Evolutionary conservation across 1,140 invertebrate species (phyloP).

Genomic region (Achroia grisella): DNA sequence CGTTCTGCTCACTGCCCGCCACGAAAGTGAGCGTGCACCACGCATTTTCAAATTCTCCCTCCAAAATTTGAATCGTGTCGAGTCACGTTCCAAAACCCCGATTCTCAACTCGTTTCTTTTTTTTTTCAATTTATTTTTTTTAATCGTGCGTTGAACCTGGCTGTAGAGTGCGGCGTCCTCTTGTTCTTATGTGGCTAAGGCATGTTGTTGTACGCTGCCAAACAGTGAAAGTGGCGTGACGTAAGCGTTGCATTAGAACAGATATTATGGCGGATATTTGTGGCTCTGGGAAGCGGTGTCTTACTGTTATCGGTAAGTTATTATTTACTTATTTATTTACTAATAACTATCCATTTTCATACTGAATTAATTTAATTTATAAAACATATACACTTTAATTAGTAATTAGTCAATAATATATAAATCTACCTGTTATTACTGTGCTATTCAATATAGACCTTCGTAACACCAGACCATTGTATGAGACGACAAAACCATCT

Average conservation of each 20-base stretch:
- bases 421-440: too few relatives aligned
- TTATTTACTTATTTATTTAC: conserved; percentile 10
- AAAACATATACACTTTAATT: too few relatives aligned
- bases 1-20: conserved; percentile 42
- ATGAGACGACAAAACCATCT: too few relatives aligned
- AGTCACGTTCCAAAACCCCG: conserved; percentile 20
- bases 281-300: conserved; percentile 46
- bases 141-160: conserved; percentile 47
- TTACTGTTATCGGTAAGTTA: conserved; percentile 48
- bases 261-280: conserved; percentile 50
- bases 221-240: conserved; percentile 64
- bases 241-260: conserved; percentile 56
- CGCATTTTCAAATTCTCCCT: conserved; percentile 46
- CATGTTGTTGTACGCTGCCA: conserved; percentile 30
- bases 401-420: too few relatives aligned
- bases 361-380: too few relatives aligned
- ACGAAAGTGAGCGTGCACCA: conserved; percentile 51
- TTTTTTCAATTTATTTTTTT: conserved; percentile 25
- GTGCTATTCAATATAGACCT: too few relatives aligned
- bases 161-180: conserved; percentile 39
- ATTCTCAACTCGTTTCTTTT: neutral
- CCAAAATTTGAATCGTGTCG: conserved; percentile 23
- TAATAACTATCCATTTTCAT: neutral
- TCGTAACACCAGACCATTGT: too few relatives aligned
- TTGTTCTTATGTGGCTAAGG: conserved; percentile 55